Conservation (phyloP, 2,888 invertebrate species). For the Clusia tigrina region DNA sequence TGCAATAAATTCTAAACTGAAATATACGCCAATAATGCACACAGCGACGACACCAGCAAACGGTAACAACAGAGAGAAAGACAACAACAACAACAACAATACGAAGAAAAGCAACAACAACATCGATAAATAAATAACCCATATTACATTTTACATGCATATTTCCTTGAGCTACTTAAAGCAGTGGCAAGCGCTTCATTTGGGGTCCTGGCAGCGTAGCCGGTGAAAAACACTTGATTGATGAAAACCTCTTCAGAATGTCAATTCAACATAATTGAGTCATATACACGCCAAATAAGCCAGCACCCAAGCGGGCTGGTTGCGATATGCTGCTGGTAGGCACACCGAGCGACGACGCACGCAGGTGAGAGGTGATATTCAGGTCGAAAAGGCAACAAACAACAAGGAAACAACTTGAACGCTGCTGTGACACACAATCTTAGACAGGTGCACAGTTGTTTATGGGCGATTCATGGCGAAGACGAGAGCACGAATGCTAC, state of each 20-base stretch:
- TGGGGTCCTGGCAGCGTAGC: neutral
- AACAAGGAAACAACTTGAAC: neutral
- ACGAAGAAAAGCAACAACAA: conserved; percentile 10
- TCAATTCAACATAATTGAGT: conserved; percentile 58
- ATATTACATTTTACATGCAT: neutral
- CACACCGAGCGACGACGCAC: neutral
- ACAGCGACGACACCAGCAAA: no score
- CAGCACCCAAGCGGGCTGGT: conserved; percentile 5
- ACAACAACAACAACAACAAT: conserved; percentile 6
- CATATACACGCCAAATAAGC: conserved; percentile 33
- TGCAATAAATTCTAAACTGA: conserved; percentile 1
- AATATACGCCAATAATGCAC: no score
- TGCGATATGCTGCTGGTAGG: neutral
- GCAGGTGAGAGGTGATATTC: neutral
- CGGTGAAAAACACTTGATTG: conserved; percentile 47
- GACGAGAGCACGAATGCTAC: neutral
- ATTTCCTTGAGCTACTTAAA: conserved; percentile 21
- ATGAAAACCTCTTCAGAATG: conserved; percentile 55
- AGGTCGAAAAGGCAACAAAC: conserved; percentile 6
- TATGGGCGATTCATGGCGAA: no score
- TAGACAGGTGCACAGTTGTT: conserved; percentile 41
- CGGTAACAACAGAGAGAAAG: neutral
- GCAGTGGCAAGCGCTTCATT: neutral
- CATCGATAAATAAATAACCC: neutral
- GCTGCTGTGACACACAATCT: conserved; percentile 12